These are phyloP conservation scores for Clytia hemisphaerica DNA, from an alignment of 30 jellyfish, hydroid and myxozoan genomes.

Conservation along the genomic window DNA sequence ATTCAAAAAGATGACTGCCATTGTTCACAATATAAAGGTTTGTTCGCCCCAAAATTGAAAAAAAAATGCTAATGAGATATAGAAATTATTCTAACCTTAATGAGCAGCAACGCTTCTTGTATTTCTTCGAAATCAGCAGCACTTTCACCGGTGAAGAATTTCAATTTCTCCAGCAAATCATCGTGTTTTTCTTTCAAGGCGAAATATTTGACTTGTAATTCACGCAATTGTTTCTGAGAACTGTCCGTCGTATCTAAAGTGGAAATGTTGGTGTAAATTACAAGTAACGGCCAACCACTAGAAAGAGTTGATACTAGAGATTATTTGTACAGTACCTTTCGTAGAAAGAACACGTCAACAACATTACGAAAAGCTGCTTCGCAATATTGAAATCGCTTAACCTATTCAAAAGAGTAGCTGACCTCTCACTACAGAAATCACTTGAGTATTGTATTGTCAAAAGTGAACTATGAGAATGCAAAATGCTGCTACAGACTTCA, in stretches of 20 bases:
- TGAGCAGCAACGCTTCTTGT: constrained; percentile 72
- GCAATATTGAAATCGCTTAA: too few relatives aligned
- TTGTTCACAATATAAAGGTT: not conserved
- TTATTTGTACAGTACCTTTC: too few relatives aligned
- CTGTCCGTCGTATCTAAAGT: constrained; percentile 51
- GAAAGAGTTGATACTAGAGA: too few relatives aligned
- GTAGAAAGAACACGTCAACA: too few relatives aligned
- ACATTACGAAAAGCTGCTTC: too few relatives aligned
- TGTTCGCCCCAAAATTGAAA: not conserved
- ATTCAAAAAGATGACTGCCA: not conserved
- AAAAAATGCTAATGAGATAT: not conserved
- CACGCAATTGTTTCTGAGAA: constrained; percentile 47
- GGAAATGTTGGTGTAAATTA: too few relatives aligned
- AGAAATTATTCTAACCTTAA: constrained; percentile 38
- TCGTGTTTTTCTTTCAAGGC: constrained; percentile 59
- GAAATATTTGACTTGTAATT: constrained; percentile 43
- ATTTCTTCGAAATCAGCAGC: constrained; percentile 62
- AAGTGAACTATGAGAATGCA: too few relatives aligned
- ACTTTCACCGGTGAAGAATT: constrained; percentile 69
- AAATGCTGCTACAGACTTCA: too few relatives aligned
- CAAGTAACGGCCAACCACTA: too few relatives aligned
- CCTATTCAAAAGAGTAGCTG: too few relatives aligned
- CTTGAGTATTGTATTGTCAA: too few relatives aligned
- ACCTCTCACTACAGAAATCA: too few relatives aligned
- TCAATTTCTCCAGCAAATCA: constrained; percentile 61